A percentile compares a stretch with the other conserved stretches of the same genome.
These are phyloP conservation scores for Damaliscus lunatus DNA, from an alignment of 2,113 vertebrate species.

Conservation along the genomic window DNA sequence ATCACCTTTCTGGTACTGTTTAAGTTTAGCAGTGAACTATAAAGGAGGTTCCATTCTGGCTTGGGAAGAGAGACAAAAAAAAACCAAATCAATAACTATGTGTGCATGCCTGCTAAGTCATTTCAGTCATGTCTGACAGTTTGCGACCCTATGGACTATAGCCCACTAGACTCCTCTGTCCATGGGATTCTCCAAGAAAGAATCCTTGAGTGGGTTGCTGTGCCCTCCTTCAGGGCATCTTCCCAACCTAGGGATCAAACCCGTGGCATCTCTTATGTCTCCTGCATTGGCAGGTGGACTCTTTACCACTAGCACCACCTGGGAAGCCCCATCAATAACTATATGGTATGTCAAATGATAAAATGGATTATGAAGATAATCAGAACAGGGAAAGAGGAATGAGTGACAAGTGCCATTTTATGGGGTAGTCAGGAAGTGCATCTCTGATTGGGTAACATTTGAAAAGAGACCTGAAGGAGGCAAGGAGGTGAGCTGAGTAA, in stretches of 20 bases:
- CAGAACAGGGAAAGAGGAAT: neutral
- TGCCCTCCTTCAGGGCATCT: neutral
- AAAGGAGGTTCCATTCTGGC: neutral
- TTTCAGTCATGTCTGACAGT: neutral
- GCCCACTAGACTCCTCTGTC: neutral
- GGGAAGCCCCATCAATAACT: neutral
- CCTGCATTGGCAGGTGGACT: neutral
- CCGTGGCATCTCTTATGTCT: fast-evolving
- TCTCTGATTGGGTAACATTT: neutral
- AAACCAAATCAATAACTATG: neutral
- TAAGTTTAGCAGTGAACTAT: neutral
- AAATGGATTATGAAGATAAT: neutral
- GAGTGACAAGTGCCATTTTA: neutral
- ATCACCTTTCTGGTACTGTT: neutral
- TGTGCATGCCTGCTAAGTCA: neutral
- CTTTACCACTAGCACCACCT: neutral
- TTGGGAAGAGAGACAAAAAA: neutral
- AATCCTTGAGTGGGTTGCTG: neutral
- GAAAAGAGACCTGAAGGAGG: neutral
- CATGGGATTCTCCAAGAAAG: neutral
- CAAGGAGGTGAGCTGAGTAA: neutral
- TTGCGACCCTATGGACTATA: neutral
- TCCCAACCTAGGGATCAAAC: neutral
- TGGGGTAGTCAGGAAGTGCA: neutral
- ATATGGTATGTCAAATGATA: neutral